phyloP scores from a whole-genome alignment of 2,797 vertebrate genomes.

The Sardinella longiceps region DNA sequence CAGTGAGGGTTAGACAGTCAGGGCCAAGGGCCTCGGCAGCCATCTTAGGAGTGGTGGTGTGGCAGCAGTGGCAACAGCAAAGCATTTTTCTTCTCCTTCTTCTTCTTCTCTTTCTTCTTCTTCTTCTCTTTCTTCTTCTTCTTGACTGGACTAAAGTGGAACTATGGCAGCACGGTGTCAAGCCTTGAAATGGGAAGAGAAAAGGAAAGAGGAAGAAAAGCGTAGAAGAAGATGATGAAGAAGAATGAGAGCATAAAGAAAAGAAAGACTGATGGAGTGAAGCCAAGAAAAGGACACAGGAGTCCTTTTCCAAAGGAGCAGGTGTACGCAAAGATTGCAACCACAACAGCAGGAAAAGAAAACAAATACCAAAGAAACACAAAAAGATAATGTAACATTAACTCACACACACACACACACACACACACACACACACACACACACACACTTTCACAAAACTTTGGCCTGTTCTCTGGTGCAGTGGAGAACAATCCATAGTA shows the following conservation, averaged over 20 bases:
- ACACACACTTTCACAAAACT: not conserved
- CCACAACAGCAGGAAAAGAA: not conserved
- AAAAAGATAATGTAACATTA: not conserved
- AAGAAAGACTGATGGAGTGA: not conserved
- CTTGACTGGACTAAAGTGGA: not conserved
- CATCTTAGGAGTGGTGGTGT: not conserved
- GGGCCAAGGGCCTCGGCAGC: not conserved
- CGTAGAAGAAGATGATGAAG: too few relatives aligned
- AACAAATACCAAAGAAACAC: not conserved
- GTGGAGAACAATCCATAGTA: not conserved
- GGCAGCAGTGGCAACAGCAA: not conserved
- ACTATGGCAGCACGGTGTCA: not conserved
- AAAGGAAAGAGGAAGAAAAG: slow-evolving; percentile 67
- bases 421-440: not conserved
- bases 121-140: not conserved
- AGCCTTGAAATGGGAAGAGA: not conserved
- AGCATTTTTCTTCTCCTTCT: not conserved
- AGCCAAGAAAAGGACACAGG: not conserved
- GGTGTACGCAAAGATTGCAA: not conserved
- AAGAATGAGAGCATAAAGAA: not conserved
- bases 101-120: too few relatives aligned
- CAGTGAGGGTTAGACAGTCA: not conserved
- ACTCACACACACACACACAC: too few relatives aligned
- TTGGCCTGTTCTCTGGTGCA: not conserved
- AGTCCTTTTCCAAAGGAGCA: not conserved